A percentile compares a stretch with the other conserved stretches of the same genome.
These are phyloP conservation scores for Chionoecetes opilio DNA, from an alignment of 1,140 invertebrate genomes.

Conservation along the genomic window DNA sequence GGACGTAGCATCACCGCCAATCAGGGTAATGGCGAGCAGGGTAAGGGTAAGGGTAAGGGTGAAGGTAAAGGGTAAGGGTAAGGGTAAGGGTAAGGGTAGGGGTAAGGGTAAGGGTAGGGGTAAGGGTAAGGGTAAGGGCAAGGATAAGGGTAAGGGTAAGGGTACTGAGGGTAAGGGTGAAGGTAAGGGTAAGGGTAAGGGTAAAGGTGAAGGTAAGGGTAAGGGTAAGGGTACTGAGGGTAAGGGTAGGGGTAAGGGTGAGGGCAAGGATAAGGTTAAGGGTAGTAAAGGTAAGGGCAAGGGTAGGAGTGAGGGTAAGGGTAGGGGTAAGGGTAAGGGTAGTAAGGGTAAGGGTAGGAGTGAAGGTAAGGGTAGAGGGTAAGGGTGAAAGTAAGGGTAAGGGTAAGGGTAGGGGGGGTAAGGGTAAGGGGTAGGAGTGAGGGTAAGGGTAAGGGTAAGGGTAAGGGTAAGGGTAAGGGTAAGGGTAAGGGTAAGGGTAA, in stretches of 20 bases:
- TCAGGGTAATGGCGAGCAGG: neutral
- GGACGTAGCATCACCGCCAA: slow-evolving; percentile 6
- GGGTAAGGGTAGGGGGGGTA: neutral
- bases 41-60: neutral
- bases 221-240: neutral
- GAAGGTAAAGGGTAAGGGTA: neutral
- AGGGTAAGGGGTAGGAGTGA: no score
- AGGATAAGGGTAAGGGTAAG: neutral
- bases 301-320: neutral
- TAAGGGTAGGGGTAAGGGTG: neutral
- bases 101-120: neutral
- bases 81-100: neutral
- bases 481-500: neutral
- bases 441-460: no score
- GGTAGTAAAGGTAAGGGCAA: neutral
- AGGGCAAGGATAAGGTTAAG: no score
- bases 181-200: neutral
- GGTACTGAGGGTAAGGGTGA: neutral
- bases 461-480: neutral
- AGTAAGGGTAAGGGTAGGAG: neutral
- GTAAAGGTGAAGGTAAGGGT: neutral
- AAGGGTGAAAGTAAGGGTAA: neutral
- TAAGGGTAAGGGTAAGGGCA: neutral
- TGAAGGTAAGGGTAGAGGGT: no score
- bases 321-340: neutral